Base-by-base conservation (phyloP, 2,888 invertebrate species). In the Dusona sp. region DNA sequence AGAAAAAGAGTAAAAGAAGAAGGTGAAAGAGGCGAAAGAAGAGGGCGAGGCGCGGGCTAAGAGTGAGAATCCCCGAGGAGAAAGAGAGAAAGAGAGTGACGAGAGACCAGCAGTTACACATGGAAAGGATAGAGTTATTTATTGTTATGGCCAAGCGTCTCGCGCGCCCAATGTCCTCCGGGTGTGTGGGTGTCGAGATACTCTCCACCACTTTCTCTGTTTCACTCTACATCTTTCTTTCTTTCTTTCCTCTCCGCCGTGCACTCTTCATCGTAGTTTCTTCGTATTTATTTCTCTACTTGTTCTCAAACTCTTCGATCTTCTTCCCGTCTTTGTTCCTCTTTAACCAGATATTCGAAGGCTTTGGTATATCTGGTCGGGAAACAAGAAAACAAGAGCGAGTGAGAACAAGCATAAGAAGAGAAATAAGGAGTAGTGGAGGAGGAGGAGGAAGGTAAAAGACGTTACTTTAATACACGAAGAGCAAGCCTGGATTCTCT, bases 121-220 rank as follows among this genome's bases (percentile, higher is more conserved):
- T 92, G 92, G 91, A 61, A 92, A 92, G 92, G 92, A 92, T 92
- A 91, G 92, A 92, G 93, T 93, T 93, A 93, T 93, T 93, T 93
- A 93, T 93, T 92, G 93, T 93, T 93, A 93, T 93, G 92, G 93
- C 91, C 92, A 90, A 74, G 82, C 88, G 90, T 90, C 90, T 89
- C 88, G 79, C 85, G 85, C 85, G 84, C 87, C 79, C 86, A 87
- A 87, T 87, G 86, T 87, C 86, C 86, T 91, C 90, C 90, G 90
- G 90, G 91, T 92, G 93, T 92, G 93, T 93, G 92, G 93, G 93
- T 92, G 92, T 92, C 91, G 88, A 84, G 68, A 77, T 75, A 75
- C 75, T 82, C 89, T 89, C 89, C 91, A 90, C 87, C 86, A 88
- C 79, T 86, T 73, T 84, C 81, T 88, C 85, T 88, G 86, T 84